A percentile compares a stretch with the other conserved stretches of the same genome.
phyloP scores from a whole-genome alignment of 2,113 vertebrate genomes.

The Trogon melanurus region DNA sequence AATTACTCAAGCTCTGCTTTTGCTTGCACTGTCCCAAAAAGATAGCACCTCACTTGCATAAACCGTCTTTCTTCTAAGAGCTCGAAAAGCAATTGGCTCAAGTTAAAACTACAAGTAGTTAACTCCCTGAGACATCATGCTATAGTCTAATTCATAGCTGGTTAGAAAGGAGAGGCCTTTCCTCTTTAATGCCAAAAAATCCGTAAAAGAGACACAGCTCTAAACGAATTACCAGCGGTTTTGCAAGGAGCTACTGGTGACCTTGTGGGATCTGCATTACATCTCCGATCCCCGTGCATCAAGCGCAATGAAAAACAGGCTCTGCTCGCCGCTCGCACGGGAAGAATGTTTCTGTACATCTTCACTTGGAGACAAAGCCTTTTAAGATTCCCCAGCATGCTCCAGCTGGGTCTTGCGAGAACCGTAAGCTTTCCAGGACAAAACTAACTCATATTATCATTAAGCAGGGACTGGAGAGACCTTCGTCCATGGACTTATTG shows the following conservation, averaged over 20 bases:
- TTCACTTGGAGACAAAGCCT: neutral
- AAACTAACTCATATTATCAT: neutral
- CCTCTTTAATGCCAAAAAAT: neutral
- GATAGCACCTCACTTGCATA: neutral
- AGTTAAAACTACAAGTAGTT: neutral
- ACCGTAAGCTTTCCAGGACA: neutral
- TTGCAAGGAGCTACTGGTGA: neutral
- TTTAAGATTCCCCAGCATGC: neutral
- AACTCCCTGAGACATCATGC: neutral
- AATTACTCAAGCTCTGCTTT: neutral
- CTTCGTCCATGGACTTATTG: neutral
- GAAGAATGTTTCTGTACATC: neutral
- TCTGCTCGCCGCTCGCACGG: rapidly evolving
- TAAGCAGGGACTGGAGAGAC: neutral
- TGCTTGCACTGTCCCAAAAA: neutral
- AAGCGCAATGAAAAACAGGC: neutral
- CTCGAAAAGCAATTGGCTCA: neutral
- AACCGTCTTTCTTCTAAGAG: neutral
- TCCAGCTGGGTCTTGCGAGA: neutral
- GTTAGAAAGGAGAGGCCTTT: neutral
- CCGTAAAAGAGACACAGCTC: neutral
- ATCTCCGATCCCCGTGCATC: neutral
- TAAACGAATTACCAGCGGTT: neutral
- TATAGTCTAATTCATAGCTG: neutral
- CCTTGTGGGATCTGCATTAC: neutral